These are phyloP conservation scores for Podocnemis expansa DNA, from an alignment of 2,113 vertebrate genomes.

Conservation along the genomic window DNA sequence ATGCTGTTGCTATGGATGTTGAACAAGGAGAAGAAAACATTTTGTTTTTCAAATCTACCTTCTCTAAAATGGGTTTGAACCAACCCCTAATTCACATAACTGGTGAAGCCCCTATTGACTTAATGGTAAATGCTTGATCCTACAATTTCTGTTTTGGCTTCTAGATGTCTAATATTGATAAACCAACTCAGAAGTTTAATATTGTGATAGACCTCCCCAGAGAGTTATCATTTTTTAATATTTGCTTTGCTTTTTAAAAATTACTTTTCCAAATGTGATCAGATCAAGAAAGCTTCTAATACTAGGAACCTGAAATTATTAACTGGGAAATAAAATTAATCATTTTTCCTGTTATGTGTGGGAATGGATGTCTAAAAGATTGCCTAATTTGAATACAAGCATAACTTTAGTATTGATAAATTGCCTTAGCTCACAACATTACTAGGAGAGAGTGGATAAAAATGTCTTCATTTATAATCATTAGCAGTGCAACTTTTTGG, in stretches of 20 bases:
- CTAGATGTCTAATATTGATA: not conserved
- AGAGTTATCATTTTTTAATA: conserved; percentile 1
- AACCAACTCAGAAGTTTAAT: not conserved
- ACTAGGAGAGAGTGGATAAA: conserved; percentile 56
- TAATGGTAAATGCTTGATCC: not conserved
- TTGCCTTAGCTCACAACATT: conserved; percentile 52
- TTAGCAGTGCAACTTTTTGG: conserved; percentile 50
- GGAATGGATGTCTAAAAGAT: conserved; percentile 63
- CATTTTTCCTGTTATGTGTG: conserved; percentile 42
- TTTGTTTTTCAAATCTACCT: not conserved
- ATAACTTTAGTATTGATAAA: conserved; percentile 46
- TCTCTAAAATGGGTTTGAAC: not conserved
- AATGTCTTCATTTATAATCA: conserved; percentile 46
- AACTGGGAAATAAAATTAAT: conserved; percentile 55
- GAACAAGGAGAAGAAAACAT: not conserved
- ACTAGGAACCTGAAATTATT: conserved; percentile 39
- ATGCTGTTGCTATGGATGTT: not conserved
- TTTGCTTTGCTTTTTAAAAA: conserved; percentile 37
- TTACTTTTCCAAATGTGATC: not conserved
- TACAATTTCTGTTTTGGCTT: not conserved
- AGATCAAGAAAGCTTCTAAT: conserved; percentile 26
- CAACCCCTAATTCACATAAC: not conserved
- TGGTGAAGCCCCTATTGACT: not conserved
- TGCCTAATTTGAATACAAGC: conserved; percentile 54
- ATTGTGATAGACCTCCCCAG: not conserved